phyloP scores from a whole-genome alignment of 2,888 invertebrate genomes.

The Mechanitis messenoides region DNA sequence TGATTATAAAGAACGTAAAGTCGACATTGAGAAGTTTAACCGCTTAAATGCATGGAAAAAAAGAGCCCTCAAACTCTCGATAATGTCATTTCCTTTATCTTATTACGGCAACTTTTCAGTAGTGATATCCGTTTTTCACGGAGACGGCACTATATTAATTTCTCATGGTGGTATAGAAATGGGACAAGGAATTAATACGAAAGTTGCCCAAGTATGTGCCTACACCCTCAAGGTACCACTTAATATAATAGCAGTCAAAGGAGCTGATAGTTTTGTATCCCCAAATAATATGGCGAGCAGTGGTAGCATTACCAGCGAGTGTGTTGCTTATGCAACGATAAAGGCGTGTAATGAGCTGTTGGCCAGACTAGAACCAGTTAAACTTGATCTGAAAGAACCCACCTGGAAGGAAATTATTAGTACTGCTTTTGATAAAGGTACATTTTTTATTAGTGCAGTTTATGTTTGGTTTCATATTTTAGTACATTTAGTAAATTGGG shows the following conservation, averaged over 20 bases:
- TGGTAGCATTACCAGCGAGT: constrained; percentile 84
- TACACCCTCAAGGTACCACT: constrained; percentile 80
- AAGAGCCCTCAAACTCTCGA: constrained; percentile 77
- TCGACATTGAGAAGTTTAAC: constrained; percentile 76
- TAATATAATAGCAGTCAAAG: constrained; percentile 76
- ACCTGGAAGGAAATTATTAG: constrained; percentile 73
- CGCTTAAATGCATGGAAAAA: constrained; percentile 85
- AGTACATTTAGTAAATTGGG: no score
- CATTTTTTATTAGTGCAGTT: not conserved
- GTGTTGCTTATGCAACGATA: constrained; percentile 76
- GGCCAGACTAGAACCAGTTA: constrained; percentile 61
- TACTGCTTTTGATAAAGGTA: constrained; percentile 63
- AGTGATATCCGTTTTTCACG: constrained; percentile 80
- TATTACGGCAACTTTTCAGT: constrained; percentile 74
- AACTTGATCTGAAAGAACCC: constrained; percentile 54
- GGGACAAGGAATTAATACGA: constrained; percentile 84
- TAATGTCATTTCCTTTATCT: constrained; percentile 79
- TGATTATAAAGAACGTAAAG: constrained; percentile 72
- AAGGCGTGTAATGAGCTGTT: constrained; percentile 71
- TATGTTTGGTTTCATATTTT: no score
- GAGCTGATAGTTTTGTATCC: constrained; percentile 78
- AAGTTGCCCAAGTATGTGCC: constrained; percentile 84
- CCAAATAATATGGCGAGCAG: constrained; percentile 83
- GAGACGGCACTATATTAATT: constrained; percentile 81
- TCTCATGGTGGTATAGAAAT: constrained; percentile 83